phyloP scores from a whole-genome alignment of 1,140 invertebrate genomes.

The Platyscapa corneri region DNA sequence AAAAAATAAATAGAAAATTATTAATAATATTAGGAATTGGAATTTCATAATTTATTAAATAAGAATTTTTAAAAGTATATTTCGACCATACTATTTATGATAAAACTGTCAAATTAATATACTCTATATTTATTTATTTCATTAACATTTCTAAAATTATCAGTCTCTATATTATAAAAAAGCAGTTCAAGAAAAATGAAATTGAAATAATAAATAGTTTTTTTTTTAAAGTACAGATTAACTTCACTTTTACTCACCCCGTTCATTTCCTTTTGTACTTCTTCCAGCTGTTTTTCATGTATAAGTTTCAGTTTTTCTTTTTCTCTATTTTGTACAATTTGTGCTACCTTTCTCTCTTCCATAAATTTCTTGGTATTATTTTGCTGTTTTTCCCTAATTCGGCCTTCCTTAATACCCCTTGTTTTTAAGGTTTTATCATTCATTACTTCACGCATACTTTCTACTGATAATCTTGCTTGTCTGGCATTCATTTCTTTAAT shows the following conservation, averaged over 20 bases:
- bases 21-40: too few species aligned
- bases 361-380: slow-evolving; percentile 99
- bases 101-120: too few species aligned
- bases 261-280: slow-evolving; percentile 92
- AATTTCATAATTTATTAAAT: too few species aligned
- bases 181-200: too few species aligned
- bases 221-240: too few species aligned
- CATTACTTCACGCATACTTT: slow-evolving; percentile 95
- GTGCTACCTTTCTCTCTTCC: slow-evolving; percentile 93
- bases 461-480: slow-evolving; percentile 97
- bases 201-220: too few species aligned
- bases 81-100: too few species aligned
- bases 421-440: slow-evolving; percentile 98
- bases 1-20: too few species aligned
- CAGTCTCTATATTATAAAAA: too few species aligned
- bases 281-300: slow-evolving; percentile 94
- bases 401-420: slow-evolving; percentile 96
- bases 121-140: too few species aligned
- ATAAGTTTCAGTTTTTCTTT: slow-evolving; percentile 93
- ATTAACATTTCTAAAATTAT: too few species aligned
- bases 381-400: slow-evolving; percentile 95
- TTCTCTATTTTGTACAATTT: slow-evolving; percentile 93
- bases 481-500: slow-evolving; percentile 96
- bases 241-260: slow-evolving; percentile 78
- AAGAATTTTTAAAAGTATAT: too few species aligned